Evolutionary conservation across 2,888 invertebrate genomes (phyloP), one percentile per base, ranked within the genome.

Genomic region (Argyresthia goedartella): DNA sequence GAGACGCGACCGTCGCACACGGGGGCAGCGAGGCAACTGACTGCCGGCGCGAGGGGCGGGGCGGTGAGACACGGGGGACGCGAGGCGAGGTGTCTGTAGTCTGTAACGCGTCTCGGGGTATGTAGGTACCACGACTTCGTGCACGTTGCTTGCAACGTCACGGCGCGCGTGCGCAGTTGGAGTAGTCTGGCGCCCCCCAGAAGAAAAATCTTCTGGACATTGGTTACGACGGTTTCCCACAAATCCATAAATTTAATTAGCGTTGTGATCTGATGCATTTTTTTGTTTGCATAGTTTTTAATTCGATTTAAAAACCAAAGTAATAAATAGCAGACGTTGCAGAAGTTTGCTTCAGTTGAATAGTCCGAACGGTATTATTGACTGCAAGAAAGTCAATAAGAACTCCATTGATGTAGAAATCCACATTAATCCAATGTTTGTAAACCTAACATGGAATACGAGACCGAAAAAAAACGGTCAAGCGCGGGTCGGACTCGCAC

Each of bases 11-110:
- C 69, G 57, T 64, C 77, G 66, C 80, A 78, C 81, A 81, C 84
- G 84, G 76, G 79, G 79, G 84, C 84, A 85, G 82, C 84, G 79
- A 68, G 73, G 79, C 81, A 77, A 86, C 85, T 86, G 70, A 64
- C 64, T 66, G 59, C 54, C 60, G 58, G 60, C 66, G 57, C 60
- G 62, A 55, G 56, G 65, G 39, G 58, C 52, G 57, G 56, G 55
- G 55, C 57, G 52, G 61, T 55, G 63, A 52, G 58, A 56, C 60
- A 53, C 54, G 62, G 50, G 63, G 53, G 52, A 51, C 49, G 49
- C 59, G 59, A 63, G 60, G 60, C 65, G 64, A 67, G 67, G 67
- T 69, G 80, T 79, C 79, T 76, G 75, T 71, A 67, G 80, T 79
- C 79, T 76, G 75, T 71, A 67, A 71, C 71, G 61, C 72, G 76